phyloP scores from a whole-genome alignment of 2,888 invertebrate genomes.

The Cosmorhoe ocellata region DNA sequence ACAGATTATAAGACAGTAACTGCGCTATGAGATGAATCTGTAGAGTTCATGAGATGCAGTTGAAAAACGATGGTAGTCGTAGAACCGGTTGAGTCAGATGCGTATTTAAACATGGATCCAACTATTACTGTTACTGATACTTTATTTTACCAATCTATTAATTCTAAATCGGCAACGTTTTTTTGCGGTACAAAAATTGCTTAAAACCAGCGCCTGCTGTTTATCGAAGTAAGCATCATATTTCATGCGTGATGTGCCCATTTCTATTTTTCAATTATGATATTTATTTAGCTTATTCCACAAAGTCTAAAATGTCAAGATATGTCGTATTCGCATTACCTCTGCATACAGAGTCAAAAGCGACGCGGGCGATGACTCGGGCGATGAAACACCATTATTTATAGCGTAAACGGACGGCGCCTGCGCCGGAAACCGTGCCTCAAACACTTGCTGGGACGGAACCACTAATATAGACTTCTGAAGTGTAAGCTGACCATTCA shows the following conservation, averaged over 20 bases:
- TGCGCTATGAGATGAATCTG: background rate
- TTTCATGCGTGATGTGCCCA: too few species aligned
- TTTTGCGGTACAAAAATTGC: too few species aligned
- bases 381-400: constrained; percentile 78
- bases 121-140: too few species aligned
- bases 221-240: too few species aligned
- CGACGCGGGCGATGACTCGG: constrained; percentile 74
- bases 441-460: constrained; percentile 64
- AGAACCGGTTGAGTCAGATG: constrained; percentile 39
- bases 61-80: constrained; percentile 60
- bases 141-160: too few species aligned
- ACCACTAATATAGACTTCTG: constrained; percentile 47
- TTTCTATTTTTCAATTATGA: too few species aligned
- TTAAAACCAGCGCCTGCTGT: too few species aligned
- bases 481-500: constrained; percentile 8
- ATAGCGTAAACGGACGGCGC: constrained; percentile 62
- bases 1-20: constrained; percentile 6
- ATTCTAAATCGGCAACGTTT: too few species aligned
- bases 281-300: too few species aligned
- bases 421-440: constrained; percentile 76
- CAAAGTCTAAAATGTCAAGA: background rate
- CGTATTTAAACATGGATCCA: too few species aligned
- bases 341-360: constrained; percentile 34
- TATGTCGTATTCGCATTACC: constrained; percentile 5
- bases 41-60: constrained; percentile 33